A percentile compares a stretch with the other conserved stretches of the same genome.
These are phyloP conservation scores for Asarcornis scutulata DNA, from an alignment of 2,113 vertebrate genomes.

Conservation along the genomic window DNA sequence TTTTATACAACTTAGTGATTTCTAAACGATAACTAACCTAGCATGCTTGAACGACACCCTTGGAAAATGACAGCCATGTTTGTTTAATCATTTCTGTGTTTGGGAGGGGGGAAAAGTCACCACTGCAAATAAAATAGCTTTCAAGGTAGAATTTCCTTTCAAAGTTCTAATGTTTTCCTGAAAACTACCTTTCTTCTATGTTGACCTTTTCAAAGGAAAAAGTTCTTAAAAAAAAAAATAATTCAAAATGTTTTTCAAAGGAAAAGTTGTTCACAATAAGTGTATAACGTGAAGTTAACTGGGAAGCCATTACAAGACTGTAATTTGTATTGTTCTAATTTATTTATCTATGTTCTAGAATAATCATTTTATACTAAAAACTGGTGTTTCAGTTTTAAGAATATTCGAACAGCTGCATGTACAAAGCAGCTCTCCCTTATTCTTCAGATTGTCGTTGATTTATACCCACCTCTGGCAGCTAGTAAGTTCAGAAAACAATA, in stretches of 20 bases:
- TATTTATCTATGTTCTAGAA: neutral
- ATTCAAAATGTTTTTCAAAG: too few species aligned
- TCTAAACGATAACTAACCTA: neutral
- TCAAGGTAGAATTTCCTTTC: neutral
- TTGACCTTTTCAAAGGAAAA: neutral
- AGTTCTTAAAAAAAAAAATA: too few species aligned
- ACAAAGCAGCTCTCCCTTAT: neutral
- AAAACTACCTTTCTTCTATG: neutral
- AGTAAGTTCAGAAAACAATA: neutral
- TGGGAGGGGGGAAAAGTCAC: neutral
- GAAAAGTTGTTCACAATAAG: neutral
- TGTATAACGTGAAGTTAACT: neutral
- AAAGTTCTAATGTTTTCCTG: neutral
- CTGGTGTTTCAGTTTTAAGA: neutral
- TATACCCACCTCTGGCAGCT: neutral
- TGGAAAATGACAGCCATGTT: neutral
- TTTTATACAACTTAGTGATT: neutral
- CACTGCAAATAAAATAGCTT: neutral
- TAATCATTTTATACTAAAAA: neutral
- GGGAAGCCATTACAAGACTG: neutral
- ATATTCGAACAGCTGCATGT: neutral
- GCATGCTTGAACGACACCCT: neutral
- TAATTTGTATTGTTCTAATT: neutral
- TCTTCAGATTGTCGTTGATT: neutral
- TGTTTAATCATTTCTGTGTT: neutral